phyloP scores from a whole-genome alignment of 2,888 invertebrate genomes.

The Ligdia adustata region DNA sequence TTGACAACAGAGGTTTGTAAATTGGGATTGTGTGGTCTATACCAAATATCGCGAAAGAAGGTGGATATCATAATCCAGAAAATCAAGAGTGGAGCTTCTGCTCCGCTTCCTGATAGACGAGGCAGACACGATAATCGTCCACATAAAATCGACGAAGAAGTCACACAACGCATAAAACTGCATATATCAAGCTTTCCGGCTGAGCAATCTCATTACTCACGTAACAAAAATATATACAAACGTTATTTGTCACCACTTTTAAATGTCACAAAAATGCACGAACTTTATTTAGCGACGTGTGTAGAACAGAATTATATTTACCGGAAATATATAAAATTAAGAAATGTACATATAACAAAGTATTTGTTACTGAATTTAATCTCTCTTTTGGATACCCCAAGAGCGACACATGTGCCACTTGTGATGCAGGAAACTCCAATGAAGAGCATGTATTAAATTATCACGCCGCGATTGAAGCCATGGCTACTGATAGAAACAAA shows the following conservation, averaged over 20 bases:
- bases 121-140: constrained; percentile 19
- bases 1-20: constrained; percentile 18
- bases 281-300: constrained; percentile 33
- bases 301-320: constrained; percentile 25
- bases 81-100: constrained; percentile 18
- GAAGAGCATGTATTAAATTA: constrained; percentile 30
- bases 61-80: constrained; percentile 21
- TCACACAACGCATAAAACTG: constrained; percentile 8
- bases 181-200: constrained; percentile 27
- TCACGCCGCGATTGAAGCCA: constrained; percentile 31
- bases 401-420: constrained; percentile 32
- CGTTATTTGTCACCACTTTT: constrained; percentile 37
- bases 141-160: background rate
- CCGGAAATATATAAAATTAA: constrained; percentile 34
- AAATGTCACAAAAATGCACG: constrained; percentile 38
- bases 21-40: constrained; percentile 25
- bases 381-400: constrained; percentile 34
- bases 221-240: constrained; percentile 38
- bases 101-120: constrained; percentile 12
- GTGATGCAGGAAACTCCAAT: constrained; percentile 32
- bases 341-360: constrained; percentile 33
- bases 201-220: constrained; percentile 37
- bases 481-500: constrained; percentile 22
- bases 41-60: constrained; percentile 23
- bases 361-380: constrained; percentile 41